Evolutionary conservation across 2,888 invertebrate species (phyloP), one percentile per base, ranked within the genome.

Genomic region (Metellina segmentata): DNA sequence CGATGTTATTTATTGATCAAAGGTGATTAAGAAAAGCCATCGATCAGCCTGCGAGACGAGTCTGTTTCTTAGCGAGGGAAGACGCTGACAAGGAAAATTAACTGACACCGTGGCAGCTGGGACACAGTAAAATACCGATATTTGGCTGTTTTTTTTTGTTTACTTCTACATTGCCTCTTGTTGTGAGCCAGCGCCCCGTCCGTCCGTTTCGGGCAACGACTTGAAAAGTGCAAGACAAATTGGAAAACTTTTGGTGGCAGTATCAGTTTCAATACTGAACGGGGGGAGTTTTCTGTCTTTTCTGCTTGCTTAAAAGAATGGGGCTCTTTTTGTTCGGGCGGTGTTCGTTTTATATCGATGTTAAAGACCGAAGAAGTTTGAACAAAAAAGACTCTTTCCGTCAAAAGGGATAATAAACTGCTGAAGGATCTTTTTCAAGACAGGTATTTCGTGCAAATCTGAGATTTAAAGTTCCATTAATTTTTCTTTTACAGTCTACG

Each of bases 1-100:
- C 85, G 85, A 77, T 77, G 85, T 85, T 85, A 85, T 85, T 85
- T 85, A 85, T 85, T 77, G 85, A 85, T 77, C 85, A 85, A 9
- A 19, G 74, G 85, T 77, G 85, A 85, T 85, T 85, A 85, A 85
- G 85, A 85, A 85, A 83, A 19, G 61, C 75, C 77, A 77, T 77
- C 77, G 69, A 77, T 77, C 77, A 77, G 77, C n/a, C 13, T 11
- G 7, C 48, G 74, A 19, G 83, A 83, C 83, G 82, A 82, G 70
- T 74, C 74, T 52, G 71, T 71, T 77, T 70, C 82, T 69, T 8
- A 20, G 53, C 49, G 7, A 71, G 16, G 77, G 85, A 77, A 69
- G 85, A 77, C 69, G 83, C 69, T 77, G 77, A 85, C 85, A 85
- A 49, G 77, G 75, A 77, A 85, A 85, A 85, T 85, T 85, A 85